Evolutionary conservation across 1,140 invertebrate species (phyloP), one percentile per base, ranked within the genome.

Genomic region (Calycopis cecrops): DNA sequence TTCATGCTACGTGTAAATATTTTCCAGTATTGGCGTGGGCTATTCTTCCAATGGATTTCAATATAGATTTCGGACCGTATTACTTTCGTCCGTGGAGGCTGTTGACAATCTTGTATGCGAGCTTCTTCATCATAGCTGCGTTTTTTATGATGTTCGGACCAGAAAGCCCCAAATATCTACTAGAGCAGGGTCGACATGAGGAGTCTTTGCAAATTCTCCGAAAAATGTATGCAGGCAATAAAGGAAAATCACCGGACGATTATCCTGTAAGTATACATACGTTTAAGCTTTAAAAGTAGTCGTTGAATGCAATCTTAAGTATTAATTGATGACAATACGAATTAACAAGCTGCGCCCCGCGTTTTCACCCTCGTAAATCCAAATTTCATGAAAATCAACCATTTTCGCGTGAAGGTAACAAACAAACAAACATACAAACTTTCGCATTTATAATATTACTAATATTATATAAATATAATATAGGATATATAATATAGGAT

Each of bases 81-180:
- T 55, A 69, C 4, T 90, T 90, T 57, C 87, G 89, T 37, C 89
- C 92, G 0, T 94, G 93, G 93, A 83, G 92, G 17, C 52, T 93
- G 0, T 88, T 92, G 2, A 88, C 17, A 67, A 91, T 57, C 70
- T 79, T 17, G 18, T 90, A 44, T 76, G 89, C 48, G 69, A 44
- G 50, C 4, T 47, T 68, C 11, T 83, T 83, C 49, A 44, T 90
- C 28, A 60, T 93, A 16, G 48, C 90, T 3, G 88, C 89, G 0
- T 66, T 88, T 0, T 12, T 90, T 0, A 81, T 91, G 49, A 67
- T 90, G 0, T 86, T 90, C 6, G 77, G 85, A 8, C 92, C 92
- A 0, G 95, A 96, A 73, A 95, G 93, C 59, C 95, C 95, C 0
- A 94, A 94, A 68, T 96, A 92, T 73, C 80, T 93, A 9, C 74